Conservation (phyloP, 2,888 invertebrate species). For the Mayetiola destructor region DNA sequence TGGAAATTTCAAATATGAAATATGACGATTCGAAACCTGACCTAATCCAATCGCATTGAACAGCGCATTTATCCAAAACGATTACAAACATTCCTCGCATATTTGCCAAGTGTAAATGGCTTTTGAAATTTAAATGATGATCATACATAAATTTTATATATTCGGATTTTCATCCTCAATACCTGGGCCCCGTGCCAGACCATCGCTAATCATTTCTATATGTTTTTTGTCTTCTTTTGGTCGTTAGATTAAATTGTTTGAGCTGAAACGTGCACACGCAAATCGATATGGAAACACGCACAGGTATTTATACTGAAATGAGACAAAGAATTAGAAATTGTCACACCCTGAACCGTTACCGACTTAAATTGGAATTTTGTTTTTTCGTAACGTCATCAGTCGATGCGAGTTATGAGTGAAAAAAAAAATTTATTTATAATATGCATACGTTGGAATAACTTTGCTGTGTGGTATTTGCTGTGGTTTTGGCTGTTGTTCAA, state of each 20-base stretch:
- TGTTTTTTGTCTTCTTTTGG: neutral
- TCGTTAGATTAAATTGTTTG: no score
- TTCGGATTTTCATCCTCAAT: no score
- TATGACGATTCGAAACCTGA: constrained; percentile 4
- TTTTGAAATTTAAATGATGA: no score
- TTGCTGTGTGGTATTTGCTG: neutral
- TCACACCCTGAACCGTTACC: constrained; percentile 10
- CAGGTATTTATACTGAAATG: constrained; percentile 5
- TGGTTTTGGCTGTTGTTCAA: neutral
- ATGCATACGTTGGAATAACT: neutral
- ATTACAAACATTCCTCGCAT: constrained; percentile 1
- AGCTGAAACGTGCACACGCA: constrained; percentile 4
- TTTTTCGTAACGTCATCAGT: neutral
- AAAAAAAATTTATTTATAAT: neutral
- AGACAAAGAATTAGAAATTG: neutral
- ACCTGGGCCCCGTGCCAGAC: no score
- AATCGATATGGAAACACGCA: constrained; percentile 10
- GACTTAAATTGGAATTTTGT: neutral
- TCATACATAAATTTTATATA: no score
- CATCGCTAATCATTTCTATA: no score
- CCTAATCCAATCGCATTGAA: neutral
- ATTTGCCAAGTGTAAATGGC: no score
- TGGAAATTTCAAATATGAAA: no score
- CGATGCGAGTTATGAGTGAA: neutral
- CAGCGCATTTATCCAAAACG: neutral